phyloP scores from a whole-genome alignment of 2,888 invertebrate genomes.

The Prenolepis imparis region DNA sequence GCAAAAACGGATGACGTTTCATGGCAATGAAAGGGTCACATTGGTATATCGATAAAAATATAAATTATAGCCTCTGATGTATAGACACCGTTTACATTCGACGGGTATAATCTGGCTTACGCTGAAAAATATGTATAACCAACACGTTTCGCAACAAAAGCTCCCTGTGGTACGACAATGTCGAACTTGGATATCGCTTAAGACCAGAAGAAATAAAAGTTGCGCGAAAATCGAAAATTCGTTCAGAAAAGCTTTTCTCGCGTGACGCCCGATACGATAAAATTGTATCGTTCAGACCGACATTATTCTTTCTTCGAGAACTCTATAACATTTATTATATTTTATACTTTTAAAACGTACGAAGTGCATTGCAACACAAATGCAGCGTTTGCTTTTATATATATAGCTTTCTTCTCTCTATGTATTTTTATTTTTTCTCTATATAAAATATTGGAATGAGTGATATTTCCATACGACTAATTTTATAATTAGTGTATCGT shows the following conservation, averaged over 20 bases:
- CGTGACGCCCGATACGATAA: background rate
- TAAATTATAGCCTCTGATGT: conserved; percentile 17
- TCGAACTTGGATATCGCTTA: conserved; percentile 18
- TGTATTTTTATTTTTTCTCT: background rate
- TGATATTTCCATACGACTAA: conserved; percentile 4
- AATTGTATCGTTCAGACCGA: conserved; percentile 27
- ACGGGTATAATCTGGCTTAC: conserved; percentile 25
- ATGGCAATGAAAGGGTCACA: background rate
- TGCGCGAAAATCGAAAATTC: conserved; percentile 56
- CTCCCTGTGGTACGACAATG: conserved; percentile 24
- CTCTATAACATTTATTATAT: background rate
- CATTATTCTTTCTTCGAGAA: conserved; percentile 1
- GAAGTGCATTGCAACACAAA: background rate
- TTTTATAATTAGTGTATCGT: conserved; percentile 20
- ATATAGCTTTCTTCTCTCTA: background rate
- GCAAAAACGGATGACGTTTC: background rate
- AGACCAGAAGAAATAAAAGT: conserved; percentile 50
- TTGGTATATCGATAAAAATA: conserved; percentile 18
- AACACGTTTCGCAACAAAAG: conserved; percentile 28
- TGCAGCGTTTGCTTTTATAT: background rate
- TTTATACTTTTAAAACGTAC: background rate
- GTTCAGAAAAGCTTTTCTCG: conserved; percentile 24
- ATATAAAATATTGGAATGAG: background rate
- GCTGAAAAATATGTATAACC: conserved; percentile 37
- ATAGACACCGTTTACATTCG: background rate